phyloP scores from a whole-genome alignment of 2,888 invertebrate species.

The Germaria angustata region DNA sequence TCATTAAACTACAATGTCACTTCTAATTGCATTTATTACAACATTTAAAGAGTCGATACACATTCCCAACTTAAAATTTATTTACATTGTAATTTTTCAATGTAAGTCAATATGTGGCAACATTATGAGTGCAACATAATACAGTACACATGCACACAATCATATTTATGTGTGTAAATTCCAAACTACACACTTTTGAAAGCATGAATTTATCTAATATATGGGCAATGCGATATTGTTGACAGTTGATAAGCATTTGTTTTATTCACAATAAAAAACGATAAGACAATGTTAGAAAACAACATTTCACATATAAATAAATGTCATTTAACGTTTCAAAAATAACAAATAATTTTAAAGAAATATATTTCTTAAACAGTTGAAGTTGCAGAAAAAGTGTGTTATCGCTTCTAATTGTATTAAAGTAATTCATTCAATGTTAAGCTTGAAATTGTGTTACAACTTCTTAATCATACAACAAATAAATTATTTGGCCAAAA shows the following conservation, averaged over 20 bases:
- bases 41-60: no score
- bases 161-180: not conserved
- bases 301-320: not conserved
- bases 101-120: not conserved
- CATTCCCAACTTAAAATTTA: not conserved
- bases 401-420: not conserved
- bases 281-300: slow-evolving; percentile 15
- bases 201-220: no score
- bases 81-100: not conserved
- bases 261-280: slow-evolving; percentile 16
- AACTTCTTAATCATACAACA: not conserved
- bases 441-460: not conserved
- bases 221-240: slow-evolving; percentile 24
- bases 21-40: no score
- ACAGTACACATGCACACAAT: no score
- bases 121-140: not conserved
- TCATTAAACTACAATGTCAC: no score
- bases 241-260: slow-evolving; percentile 39
- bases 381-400: not conserved
- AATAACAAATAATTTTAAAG: not conserved
- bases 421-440: not conserved
- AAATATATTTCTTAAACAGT: not conserved
- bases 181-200: not conserved
- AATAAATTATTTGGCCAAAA: slow-evolving; percentile 11
- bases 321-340: not conserved